Conservation (phyloP, 2,113 vertebrate species). For the Chelonoidis abingdonii region DNA sequence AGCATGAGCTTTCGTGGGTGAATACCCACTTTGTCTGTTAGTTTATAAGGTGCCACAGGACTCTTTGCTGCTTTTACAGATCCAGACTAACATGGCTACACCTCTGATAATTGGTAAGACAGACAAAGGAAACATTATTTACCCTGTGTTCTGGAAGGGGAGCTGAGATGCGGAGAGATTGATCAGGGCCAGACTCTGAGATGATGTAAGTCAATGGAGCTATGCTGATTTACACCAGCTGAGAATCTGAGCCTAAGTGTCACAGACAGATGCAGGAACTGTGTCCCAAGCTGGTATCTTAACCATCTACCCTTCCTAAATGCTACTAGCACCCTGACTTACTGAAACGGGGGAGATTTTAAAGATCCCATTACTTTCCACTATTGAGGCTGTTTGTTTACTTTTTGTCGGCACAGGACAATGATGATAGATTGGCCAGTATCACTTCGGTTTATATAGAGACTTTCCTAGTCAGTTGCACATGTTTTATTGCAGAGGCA, state of each 20-base stretch:
- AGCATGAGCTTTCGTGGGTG: no score
- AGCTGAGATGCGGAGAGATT: not conserved
- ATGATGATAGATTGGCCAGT: fast-evolving
- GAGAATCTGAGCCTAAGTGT: not conserved
- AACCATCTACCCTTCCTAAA: not conserved
- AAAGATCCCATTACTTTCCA: not conserved
- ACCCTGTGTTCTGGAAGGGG: not conserved
- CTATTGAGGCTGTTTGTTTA: not conserved
- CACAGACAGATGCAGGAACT: not conserved
- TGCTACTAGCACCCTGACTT: fast-evolving
- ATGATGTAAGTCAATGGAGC: not conserved
- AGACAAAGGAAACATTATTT: not conserved
- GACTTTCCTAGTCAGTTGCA: not conserved
- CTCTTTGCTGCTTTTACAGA: no score
- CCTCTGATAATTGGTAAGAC: not conserved
- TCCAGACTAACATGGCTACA: no score
- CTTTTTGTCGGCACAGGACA: not conserved
- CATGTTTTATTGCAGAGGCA: not conserved
- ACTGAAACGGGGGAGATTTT: not conserved
- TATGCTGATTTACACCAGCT: not conserved
- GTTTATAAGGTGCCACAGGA: no score
- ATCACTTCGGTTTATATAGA: constrained; percentile 42
- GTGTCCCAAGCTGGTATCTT: fast-evolving
- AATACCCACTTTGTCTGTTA: no score
- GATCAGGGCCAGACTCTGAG: not conserved